phyloP scores from a whole-genome alignment of 2,888 invertebrate species.

The Spialia ferax region DNA sequence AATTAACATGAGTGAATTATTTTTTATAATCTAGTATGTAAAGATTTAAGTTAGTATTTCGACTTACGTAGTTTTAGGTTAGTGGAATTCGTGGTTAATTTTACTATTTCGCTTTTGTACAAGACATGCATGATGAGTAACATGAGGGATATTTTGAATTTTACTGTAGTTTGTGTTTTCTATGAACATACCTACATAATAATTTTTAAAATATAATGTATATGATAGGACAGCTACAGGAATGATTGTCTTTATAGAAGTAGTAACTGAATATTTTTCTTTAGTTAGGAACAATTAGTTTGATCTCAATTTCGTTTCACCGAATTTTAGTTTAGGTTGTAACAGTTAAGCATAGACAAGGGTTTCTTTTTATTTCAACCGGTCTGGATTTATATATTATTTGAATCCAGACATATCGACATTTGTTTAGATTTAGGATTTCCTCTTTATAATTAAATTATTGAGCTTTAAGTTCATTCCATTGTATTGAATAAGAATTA shows the following conservation, averaged over 20 bases:
- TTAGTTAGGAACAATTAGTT: background rate
- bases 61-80: slow-evolving; percentile 34
- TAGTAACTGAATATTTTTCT: background rate
- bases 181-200: too few species aligned
- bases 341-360: too few species aligned
- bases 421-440: slow-evolving; percentile 27
- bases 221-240: background rate
- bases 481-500: slow-evolving; percentile 43
- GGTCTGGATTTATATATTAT: background rate
- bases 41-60: slow-evolving; percentile 30
- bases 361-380: background rate
- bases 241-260: background rate
- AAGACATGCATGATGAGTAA: background rate
- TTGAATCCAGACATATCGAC: background rate
- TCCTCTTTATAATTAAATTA: slow-evolving; percentile 32
- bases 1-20: slow-evolving; percentile 39
- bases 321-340: background rate
- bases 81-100: slow-evolving; percentile 17
- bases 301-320: slow-evolving; percentile 3
- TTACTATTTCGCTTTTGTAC: slow-evolving; percentile 10
- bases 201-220: too few species aligned
- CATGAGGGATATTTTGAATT: slow-evolving; percentile 1
- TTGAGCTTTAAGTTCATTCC: slow-evolving; percentile 54
- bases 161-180: slow-evolving; percentile 5
- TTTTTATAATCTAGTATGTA: slow-evolving; percentile 48